Evolutionary conservation across 2,113 vertebrate genomes (phyloP).

Genomic region (Caranx ignobilis): DNA sequence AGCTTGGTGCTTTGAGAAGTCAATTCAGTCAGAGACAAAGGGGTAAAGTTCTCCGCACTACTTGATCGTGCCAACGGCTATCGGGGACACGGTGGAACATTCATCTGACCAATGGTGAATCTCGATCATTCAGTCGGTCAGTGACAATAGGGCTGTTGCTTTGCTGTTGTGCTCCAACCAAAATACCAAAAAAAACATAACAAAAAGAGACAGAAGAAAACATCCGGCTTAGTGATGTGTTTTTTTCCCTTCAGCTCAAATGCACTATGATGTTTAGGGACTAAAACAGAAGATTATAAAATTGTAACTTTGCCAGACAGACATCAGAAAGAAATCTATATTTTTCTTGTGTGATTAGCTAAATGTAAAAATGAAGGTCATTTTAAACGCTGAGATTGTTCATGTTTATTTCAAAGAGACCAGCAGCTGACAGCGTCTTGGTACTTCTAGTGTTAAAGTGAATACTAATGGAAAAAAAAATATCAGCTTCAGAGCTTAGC

Average conservation of each 20-base stretch:
- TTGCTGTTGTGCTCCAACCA: too few relatives aligned
- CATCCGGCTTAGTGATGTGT: not conserved
- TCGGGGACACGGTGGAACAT: too few relatives aligned
- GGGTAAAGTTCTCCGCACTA: too few relatives aligned
- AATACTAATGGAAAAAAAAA: slow-evolving; percentile 35
- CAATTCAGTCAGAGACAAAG: too few relatives aligned
- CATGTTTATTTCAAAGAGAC: slow-evolving; percentile 30
- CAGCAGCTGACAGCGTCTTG: not conserved
- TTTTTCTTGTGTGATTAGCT: not conserved
- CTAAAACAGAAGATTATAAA: not conserved
- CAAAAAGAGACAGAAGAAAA: not conserved
- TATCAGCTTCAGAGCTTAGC: slow-evolving; percentile 5
- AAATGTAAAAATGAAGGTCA: slow-evolving; percentile 13
- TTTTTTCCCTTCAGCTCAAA: not conserved
- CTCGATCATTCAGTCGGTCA: too few relatives aligned
- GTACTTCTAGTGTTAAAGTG: not conserved
- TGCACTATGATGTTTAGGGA: not conserved
- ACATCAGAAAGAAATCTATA: not conserved
- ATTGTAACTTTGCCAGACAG: too few relatives aligned
- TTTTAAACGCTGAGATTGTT: slow-evolving; percentile 34
- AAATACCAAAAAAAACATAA: not conserved
- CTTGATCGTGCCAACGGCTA: too few relatives aligned
- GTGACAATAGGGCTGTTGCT: too few relatives aligned
- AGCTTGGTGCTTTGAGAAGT: too few relatives aligned
- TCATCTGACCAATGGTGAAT: too few relatives aligned